Evolutionary conservation across 2,888 invertebrate genomes (phyloP).

Genomic region (Molorchus minor): DNA sequence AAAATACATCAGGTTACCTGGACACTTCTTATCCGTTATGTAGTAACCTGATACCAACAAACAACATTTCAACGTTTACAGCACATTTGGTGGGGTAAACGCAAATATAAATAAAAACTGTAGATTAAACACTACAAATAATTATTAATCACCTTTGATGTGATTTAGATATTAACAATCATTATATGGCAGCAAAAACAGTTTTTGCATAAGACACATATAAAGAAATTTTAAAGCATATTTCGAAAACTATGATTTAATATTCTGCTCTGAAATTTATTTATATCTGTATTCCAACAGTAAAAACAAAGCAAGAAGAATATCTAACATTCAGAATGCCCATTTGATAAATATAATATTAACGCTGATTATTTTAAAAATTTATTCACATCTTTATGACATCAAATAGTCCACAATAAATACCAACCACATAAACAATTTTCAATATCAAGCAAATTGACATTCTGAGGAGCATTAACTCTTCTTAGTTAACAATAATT

Average conservation of each 20-base stretch:
- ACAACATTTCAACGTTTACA: background rate
- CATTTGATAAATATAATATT: too few relatives aligned
- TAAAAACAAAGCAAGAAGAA: too few relatives aligned
- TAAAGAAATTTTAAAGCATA: slow-evolving; percentile 16
- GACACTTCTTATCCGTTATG: background rate
- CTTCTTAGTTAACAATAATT: background rate
- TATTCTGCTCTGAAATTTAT: background rate
- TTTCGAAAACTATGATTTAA: background rate
- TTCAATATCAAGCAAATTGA: too few relatives aligned
- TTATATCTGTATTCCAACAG: slow-evolving; percentile 4
- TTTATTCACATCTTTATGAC: too few relatives aligned
- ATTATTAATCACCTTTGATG: slow-evolving; percentile 33
- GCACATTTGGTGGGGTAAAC: background rate
- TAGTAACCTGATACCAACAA: background rate
- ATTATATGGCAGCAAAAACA: slow-evolving; percentile 34
- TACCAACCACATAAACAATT: too few relatives aligned
- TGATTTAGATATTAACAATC: slow-evolving; percentile 27
- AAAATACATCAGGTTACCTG: slow-evolving; percentile 6
- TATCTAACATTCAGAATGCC: too few relatives aligned
- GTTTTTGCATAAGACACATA: slow-evolving; percentile 11
- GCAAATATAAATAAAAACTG: slow-evolving; percentile 9
- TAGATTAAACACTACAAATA: slow-evolving; percentile 7
- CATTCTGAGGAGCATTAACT: background rate
- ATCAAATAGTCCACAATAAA: too few relatives aligned
- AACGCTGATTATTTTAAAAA: too few relatives aligned